phyloP scores from a whole-genome alignment of 1,140 invertebrate genomes.

The Liolophura sinensis region DNA sequence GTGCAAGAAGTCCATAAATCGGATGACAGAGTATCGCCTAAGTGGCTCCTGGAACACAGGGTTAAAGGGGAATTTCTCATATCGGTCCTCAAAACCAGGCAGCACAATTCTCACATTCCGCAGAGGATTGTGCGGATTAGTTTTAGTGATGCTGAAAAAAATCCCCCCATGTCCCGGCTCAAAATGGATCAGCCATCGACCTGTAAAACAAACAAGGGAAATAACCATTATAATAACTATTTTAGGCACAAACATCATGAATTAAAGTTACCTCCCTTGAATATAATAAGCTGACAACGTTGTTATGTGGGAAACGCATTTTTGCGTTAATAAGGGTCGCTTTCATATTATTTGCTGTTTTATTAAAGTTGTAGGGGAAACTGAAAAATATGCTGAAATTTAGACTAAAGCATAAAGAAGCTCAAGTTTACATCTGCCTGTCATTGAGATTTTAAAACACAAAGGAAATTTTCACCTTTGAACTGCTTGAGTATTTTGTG shows the following conservation, averaged over 20 bases:
- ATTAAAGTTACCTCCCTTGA: too few species aligned
- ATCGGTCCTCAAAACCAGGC: constrained; percentile 34
- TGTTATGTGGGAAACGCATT: too few species aligned
- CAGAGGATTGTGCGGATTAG: constrained; percentile 34
- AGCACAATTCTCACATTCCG: constrained; percentile 34
- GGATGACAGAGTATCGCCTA: constrained; percentile 30
- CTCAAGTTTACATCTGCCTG: too few species aligned
- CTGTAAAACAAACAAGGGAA: constrained; percentile 12
- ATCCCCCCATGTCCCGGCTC: constrained; percentile 24
- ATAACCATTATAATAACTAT: too few species aligned
- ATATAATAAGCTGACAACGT: too few species aligned
- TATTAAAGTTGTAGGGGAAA: too few species aligned
- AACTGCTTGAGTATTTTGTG: constrained; percentile 19
- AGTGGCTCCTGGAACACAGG: constrained; percentile 33
- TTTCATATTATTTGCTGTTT: too few species aligned
- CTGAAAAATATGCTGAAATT: too few species aligned
- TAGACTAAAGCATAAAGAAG: too few species aligned
- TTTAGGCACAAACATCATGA: too few species aligned
- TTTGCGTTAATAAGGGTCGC: too few species aligned
- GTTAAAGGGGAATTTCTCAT: constrained; percentile 38
- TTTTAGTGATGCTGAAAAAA: constrained; percentile 21
- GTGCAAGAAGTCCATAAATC: constrained; percentile 37
- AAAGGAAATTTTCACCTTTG: constrained; percentile 22
- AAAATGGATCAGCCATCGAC: constrained; percentile 27
- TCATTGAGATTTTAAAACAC: too few species aligned